A percentile compares a stretch with the other conserved stretches of the same genome.
Conservation (phyloP, 2,113 vertebrate genomes). For the Zonotrichia leucophrys region DNA sequence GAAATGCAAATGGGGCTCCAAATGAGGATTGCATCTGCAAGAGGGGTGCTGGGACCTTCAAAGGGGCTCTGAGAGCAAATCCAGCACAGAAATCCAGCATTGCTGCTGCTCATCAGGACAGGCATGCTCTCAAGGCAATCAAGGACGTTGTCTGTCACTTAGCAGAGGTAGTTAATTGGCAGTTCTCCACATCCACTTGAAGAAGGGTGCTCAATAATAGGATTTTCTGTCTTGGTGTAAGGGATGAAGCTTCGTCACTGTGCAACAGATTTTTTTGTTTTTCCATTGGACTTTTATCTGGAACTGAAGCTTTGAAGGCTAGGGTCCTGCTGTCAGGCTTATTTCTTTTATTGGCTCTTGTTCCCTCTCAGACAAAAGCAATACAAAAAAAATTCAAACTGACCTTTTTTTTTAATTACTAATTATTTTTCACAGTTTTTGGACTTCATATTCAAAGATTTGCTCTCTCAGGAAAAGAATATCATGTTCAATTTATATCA, state of each 20-base stretch:
- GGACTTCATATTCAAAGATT: neutral
- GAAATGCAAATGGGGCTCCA: slow-evolving; percentile 5
- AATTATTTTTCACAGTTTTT: neutral
- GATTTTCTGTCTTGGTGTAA: neutral
- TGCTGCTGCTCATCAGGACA: neutral
- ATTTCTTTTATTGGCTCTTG: slow-evolving; percentile 1
- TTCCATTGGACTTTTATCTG: neutral
- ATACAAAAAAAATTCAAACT: neutral
- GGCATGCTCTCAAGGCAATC: neutral
- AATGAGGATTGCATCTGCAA: neutral
- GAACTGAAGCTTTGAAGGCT: neutral
- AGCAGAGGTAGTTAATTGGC: slow-evolving; percentile 3
- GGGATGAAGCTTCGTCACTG: neutral
- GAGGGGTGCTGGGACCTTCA: neutral
- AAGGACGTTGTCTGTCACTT: neutral
- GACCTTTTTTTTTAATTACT: neutral
- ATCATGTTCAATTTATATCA: neutral
- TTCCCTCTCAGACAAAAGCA: neutral
- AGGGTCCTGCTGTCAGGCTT: neutral
- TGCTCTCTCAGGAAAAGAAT: slow-evolving; percentile 10
- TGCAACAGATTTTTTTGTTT: neutral
- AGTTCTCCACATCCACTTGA: neutral
- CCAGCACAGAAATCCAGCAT: neutral
- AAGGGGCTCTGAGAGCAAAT: neutral
- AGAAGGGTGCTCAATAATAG: neutral